Percentiles rank a stretch among this genome's conserved stretches.
Conservation (phyloP, 2,888 invertebrate genomes). For the Monopis laevigella region DNA sequence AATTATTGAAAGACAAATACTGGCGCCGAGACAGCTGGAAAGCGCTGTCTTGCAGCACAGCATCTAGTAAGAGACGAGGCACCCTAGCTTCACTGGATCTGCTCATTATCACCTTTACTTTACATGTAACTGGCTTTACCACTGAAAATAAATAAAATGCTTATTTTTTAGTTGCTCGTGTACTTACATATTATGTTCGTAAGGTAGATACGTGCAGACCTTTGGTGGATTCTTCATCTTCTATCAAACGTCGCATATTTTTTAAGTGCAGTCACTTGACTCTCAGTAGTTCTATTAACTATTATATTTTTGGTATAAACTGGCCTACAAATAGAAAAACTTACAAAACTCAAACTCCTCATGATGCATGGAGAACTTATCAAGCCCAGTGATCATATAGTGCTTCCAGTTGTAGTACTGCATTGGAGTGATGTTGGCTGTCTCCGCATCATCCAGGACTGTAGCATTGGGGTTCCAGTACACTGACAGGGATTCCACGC, state of each 20-base stretch:
- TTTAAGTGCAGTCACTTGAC: too few species aligned
- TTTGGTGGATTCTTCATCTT: too few species aligned
- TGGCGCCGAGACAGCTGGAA: constrained; percentile 77
- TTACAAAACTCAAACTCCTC: constrained; percentile 84
- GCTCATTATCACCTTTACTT: constrained; percentile 80
- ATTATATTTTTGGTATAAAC: too few species aligned
- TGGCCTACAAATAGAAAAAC: too few species aligned
- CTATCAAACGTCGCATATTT: too few species aligned
- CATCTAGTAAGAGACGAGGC: constrained; percentile 71
- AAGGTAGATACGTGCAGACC: too few species aligned
- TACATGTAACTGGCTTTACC: constrained; percentile 79
- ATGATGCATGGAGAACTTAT: constrained; percentile 79
- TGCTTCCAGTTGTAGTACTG: constrained; percentile 79
- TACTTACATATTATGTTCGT: too few species aligned
- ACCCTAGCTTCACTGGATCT: constrained; percentile 70
- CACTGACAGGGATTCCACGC: constrained; percentile 77
- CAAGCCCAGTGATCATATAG: constrained; percentile 76
- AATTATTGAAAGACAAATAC: constrained; percentile 69
- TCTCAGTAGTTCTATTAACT: too few species aligned
- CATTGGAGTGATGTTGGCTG: constrained; percentile 59
- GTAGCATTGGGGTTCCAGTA: constrained; percentile 78
- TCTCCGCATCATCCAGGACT: constrained; percentile 60
- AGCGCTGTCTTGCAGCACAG: constrained; percentile 79
- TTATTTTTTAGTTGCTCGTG: neutral
- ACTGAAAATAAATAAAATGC: constrained; percentile 62